phyloP scores from a whole-genome alignment of 2,888 invertebrate genomes.

The Meliscaeva auricollis region DNA sequence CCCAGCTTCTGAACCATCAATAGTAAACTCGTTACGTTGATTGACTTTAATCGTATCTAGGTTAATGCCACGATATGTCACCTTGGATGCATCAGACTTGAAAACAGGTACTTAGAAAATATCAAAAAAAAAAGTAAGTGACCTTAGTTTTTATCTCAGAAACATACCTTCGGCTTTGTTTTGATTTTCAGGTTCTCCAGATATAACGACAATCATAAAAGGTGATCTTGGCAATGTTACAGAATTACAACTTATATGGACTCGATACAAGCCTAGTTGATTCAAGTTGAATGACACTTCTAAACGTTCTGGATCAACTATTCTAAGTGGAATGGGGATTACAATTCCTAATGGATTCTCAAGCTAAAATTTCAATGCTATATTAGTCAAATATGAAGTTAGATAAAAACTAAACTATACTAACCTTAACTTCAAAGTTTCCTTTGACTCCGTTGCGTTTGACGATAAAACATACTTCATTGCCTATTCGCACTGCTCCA shows the following conservation, averaged over 20 bases:
- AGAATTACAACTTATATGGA: conserved; percentile 82
- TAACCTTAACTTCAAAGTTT: conserved; percentile 82
- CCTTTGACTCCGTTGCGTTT: conserved; percentile 82
- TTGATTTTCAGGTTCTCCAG: conserved; percentile 76
- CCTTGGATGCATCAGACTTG: conserved; percentile 81
- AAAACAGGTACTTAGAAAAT: conserved; percentile 78
- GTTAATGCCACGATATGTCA: conserved; percentile 80
- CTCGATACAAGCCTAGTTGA: conserved; percentile 81
- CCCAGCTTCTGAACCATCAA: conserved; percentile 85
- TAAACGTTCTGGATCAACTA: conserved; percentile 81
- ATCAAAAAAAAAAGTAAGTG: background rate
- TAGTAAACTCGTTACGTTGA: conserved; percentile 82
- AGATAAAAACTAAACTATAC: conserved; percentile 16
- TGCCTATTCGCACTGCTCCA: conserved; percentile 80
- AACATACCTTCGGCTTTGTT: conserved; percentile 72
- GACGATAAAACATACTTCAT: conserved; percentile 80
- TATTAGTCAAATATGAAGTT: background rate
- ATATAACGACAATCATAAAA: conserved; percentile 81
- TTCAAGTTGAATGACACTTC: conserved; percentile 79
- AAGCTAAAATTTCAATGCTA: conserved; percentile 67
- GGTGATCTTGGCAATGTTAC: conserved; percentile 81
- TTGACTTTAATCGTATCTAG: conserved; percentile 80
- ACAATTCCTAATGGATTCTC: conserved; percentile 81
- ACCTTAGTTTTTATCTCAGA: background rate
- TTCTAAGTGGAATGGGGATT: conserved; percentile 77